Conservation (phyloP, 2,113 vertebrate species). For the Dicerorhinus sumatrensis region DNA sequence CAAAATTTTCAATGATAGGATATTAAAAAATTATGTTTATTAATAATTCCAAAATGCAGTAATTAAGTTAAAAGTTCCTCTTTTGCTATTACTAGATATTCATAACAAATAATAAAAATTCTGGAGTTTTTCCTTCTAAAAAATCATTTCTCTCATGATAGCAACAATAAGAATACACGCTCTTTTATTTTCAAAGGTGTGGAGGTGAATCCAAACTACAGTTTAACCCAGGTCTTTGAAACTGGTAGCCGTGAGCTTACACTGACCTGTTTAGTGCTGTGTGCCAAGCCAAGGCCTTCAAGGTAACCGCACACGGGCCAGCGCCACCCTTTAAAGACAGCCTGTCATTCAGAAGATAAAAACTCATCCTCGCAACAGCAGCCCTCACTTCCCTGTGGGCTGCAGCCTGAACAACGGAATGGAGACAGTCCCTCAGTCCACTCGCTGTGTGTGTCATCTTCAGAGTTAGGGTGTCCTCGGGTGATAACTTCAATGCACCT, state of each 20-base stretch:
- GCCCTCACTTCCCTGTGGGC: conserved; percentile 92
- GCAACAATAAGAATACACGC: background rate
- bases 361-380: conserved; percentile 91
- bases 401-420: conserved; percentile 88
- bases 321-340: conserved; percentile 87
- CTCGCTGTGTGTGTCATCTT: conserved; percentile 86
- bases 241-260: background rate
- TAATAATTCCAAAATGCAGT: background rate
- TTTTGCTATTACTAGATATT: background rate
- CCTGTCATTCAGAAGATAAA: conserved; percentile 93
- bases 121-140: background rate
- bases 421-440: conserved; percentile 92
- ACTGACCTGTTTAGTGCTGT: conserved; percentile 91
- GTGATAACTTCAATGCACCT: conserved; percentile 88
- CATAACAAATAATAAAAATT: background rate
- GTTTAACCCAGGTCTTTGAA: background rate
- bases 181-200: background rate
- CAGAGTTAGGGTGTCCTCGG: conserved; percentile 88
- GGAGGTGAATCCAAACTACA: background rate
- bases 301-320: conserved; percentile 84
- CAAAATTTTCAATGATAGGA: background rate
- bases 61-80: background rate
- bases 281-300: conserved; percentile 91
- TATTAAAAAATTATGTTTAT: background rate
- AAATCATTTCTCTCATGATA: background rate